A percentile compares a stretch with the other conserved stretches of the same genome.
Conservation (phyloP, 2,888 invertebrate species). For the Fragum fragum region DNA sequence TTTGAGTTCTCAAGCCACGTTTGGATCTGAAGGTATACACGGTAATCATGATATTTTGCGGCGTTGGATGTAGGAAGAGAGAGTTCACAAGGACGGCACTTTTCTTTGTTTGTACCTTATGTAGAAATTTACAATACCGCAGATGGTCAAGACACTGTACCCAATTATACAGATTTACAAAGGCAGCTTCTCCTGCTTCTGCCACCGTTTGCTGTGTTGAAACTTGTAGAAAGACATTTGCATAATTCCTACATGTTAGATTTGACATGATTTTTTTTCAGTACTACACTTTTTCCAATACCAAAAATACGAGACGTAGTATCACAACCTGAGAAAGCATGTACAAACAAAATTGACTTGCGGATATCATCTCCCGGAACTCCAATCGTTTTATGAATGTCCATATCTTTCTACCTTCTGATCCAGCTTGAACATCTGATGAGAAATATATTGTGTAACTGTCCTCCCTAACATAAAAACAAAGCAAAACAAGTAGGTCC, state of each 20-base stretch:
- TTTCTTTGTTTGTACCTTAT: neutral
- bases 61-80: slow-evolving; percentile 70
- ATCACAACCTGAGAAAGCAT: slow-evolving; percentile 71
- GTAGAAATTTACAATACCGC: neutral
- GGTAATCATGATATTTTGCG: slow-evolving; percentile 59
- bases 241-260: neutral
- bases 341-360: slow-evolving; percentile 51
- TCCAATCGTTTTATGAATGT: slow-evolving; percentile 29
- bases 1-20: slow-evolving; percentile 57
- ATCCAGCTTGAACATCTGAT: slow-evolving; percentile 48
- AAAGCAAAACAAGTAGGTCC: slow-evolving; percentile 73
- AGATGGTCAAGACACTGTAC: neutral
- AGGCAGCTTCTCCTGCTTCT: slow-evolving; percentile 25
- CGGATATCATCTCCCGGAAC: slow-evolving; percentile 32
- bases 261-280: slow-evolving; percentile 51
- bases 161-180: slow-evolving; percentile 43
- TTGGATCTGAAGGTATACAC: slow-evolving; percentile 69
- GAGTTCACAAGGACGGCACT: neutral
- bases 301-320: slow-evolving; percentile 65
- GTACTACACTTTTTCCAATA: slow-evolving; percentile 51
- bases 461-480: slow-evolving; percentile 55
- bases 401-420: slow-evolving; percentile 61
- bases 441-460: slow-evolving; percentile 36
- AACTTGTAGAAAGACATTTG: neutral
- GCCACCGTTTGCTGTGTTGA: neutral